phyloP scores from a whole-genome alignment of 2,797 vertebrate genomes.

The Acanthurus tractus region DNA sequence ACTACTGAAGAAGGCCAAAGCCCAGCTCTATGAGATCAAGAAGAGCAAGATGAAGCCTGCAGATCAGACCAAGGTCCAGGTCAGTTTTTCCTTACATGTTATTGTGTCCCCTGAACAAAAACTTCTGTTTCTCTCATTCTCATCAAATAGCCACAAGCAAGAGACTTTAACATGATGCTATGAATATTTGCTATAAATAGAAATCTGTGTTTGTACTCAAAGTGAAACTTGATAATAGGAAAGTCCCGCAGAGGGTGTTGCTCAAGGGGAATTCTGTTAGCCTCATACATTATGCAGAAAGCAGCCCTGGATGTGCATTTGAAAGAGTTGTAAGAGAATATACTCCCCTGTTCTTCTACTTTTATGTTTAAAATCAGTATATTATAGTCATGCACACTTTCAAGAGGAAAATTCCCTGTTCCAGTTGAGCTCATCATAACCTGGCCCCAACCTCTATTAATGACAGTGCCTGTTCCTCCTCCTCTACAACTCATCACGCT shows the following conservation, averaged over 20 bases:
- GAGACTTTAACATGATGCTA: slow-evolving; percentile 51
- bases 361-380: slow-evolving; percentile 34
- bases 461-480: background rate
- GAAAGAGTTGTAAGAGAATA: slow-evolving; percentile 49
- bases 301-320: slow-evolving; percentile 43
- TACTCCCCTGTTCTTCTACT: slow-evolving; percentile 25
- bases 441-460: background rate
- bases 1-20: slow-evolving; percentile 96
- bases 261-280: slow-evolving; percentile 76
- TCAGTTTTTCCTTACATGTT: slow-evolving; percentile 72
- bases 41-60: slow-evolving; percentile 96
- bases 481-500: background rate
- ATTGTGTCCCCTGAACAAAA: slow-evolving; percentile 21
- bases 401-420: slow-evolving; percentile 8
- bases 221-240: slow-evolving; percentile 77
- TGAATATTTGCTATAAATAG: slow-evolving; percentile 67
- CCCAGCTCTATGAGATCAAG: slow-evolving; percentile 96
- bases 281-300: slow-evolving; percentile 74
- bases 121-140: slow-evolving; percentile 35
- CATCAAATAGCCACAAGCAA: slow-evolving; percentile 41
- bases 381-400: slow-evolving; percentile 27
- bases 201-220: slow-evolving; percentile 62
- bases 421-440: slow-evolving; percentile 11
- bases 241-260: slow-evolving; percentile 74
- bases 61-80: slow-evolving; percentile 96